These are phyloP conservation scores for Leptodirus hochenwartii DNA, from an alignment of 2,888 invertebrate genomes.

Conservation along the genomic window DNA sequence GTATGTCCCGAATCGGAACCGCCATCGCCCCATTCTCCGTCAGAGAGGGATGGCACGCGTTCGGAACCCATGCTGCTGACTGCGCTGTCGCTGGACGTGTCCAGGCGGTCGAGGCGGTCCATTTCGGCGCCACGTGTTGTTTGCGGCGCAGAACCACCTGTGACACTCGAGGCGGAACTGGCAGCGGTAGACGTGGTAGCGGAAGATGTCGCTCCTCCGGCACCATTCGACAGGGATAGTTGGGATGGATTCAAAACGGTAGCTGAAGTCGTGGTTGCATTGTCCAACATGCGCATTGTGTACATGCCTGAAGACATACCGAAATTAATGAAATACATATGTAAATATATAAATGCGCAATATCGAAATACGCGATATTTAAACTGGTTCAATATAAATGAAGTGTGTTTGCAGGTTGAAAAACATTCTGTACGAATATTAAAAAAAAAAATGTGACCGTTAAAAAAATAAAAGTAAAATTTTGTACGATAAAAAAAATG, in stretches of 20 bases:
- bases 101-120: conserved; percentile 53
- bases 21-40: conserved; percentile 78
- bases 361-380: no score
- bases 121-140: no score
- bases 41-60: conserved; percentile 71
- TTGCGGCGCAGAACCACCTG: no score
- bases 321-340: no score
- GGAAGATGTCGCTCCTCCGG: conserved; percentile 21
- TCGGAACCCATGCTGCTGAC: conserved; percentile 89
- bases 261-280: conserved; percentile 24
- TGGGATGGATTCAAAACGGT: conserved; percentile 20
- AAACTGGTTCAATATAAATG: no score
- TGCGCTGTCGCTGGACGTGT: conserved; percentile 79
- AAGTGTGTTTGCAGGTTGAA: no score
- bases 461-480: no score
- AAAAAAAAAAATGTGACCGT: no score
- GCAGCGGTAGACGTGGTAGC: conserved; percentile 13
- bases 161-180: conserved; percentile 13
- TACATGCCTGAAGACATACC: conserved; percentile 51
- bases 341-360: no score
- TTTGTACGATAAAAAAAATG: no score
- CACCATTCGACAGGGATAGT: conserved; percentile 10
- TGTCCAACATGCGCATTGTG: conserved; percentile 71
- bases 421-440: no score
- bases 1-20: conserved; percentile 64